phyloP scores from a whole-genome alignment of 2,113 vertebrate species.

The Synchiropus splendidus region DNA sequence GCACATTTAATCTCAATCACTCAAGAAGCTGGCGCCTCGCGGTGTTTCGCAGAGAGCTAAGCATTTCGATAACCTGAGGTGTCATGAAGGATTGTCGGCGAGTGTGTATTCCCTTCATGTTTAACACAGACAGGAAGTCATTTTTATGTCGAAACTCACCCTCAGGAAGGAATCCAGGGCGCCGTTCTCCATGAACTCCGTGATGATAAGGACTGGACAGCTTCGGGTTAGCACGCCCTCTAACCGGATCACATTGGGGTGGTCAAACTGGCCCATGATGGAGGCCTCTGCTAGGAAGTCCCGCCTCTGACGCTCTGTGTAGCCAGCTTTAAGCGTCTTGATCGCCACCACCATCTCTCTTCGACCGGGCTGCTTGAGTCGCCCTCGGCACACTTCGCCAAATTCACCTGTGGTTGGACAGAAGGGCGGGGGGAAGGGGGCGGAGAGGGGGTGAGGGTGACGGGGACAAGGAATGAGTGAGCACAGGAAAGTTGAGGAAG shows the following conservation, averaged over 20 bases:
- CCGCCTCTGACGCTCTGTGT: conserved; percentile 89
- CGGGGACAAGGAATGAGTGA: conserved; percentile 28
- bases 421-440: neutral
- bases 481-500: conserved; percentile 24
- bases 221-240: conserved; percentile 96
- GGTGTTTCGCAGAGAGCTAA: conserved; percentile 46
- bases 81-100: conserved; percentile 22
- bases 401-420: conserved; percentile 79
- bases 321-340: conserved; percentile 94
- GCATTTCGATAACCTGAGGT: conserved; percentile 46
- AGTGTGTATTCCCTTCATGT: conserved; percentile 25
- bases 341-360: conserved; percentile 93
- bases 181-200: conserved; percentile 98
- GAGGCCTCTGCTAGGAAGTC: conserved; percentile 95
- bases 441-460: conserved; percentile 10
- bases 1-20: conserved; percentile 56
- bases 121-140: conserved; percentile 33
- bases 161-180: conserved; percentile 94
- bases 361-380: conserved; percentile 85
- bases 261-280: conserved; percentile 99
- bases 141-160: conserved; percentile 66
- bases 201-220: conserved; percentile 95
- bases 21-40: conserved; percentile 45
- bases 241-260: conserved; percentile 95
- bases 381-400: conserved; percentile 90